Base-by-base conservation (phyloP, 2,888 invertebrate species). In the Salpingus planirostris region DNA sequence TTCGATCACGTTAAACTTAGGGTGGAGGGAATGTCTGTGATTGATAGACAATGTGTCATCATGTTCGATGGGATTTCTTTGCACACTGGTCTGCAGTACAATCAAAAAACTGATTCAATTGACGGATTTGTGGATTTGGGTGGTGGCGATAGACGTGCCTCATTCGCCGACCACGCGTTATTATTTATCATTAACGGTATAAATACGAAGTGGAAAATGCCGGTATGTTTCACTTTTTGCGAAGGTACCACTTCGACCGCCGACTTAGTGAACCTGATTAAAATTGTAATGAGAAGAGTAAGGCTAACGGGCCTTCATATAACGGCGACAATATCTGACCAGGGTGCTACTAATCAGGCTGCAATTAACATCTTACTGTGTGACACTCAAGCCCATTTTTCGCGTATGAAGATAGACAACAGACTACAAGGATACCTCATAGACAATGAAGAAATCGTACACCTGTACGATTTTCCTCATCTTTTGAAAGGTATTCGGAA, bases 241-340 rank as follows among this genome's bases (percentile, higher is more conserved):
- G 34, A 38, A 31, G 27, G 29, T 4, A 38, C 42, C n/a, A 46
- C 38, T 11, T 28, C 31, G 21, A 27, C 40, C 11, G 21, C 23
- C 2, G 27, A 42, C 8, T 23, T 50, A 26, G 36, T 38, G n/a
- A 27, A 21, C 15, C 13, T 39, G 5, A 30, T 50, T 24, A 40
- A 40, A 15, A 18, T 14, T 3, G 24, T 46, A n/a, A 43, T 52
- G 21, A 40, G 29, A 31, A 24, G 27, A 15, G 27, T 43, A 12
- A 31, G 38, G 24, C 21, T 33, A 5, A 28, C 40, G 15, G 51
- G 52, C 2, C 31, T 54, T 2, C 27, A 28, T 18, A 32, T 51
- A 18, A 36, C 52, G n/a, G 50, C 50, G 7, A 49, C 50, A 4
- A 40, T 53, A 21, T 52, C 42, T 40, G 54, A 55, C 33, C 53